Conservation (phyloP, 2,797 vertebrate genomes). For the Tapirus indicus region DNA sequence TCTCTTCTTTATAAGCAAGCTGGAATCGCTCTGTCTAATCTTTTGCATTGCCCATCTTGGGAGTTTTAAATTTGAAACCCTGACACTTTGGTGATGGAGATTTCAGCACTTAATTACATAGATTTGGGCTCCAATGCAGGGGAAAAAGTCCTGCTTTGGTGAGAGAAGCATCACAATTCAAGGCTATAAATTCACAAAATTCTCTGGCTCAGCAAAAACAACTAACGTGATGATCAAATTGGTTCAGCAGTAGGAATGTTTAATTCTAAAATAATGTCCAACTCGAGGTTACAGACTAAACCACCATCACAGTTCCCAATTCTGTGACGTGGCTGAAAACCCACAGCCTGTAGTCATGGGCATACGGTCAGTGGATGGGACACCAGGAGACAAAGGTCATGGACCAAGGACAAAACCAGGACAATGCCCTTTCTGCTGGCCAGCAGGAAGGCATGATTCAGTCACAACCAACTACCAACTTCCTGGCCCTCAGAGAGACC, state of each 20-base stretch:
- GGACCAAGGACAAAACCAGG: background rate
- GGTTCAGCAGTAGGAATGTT: background rate
- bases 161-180: background rate
- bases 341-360: rapidly evolving
- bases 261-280: background rate
- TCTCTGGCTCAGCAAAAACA: slow-evolving; percentile 49
- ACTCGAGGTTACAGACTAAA: background rate
- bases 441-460: rapidly evolving
- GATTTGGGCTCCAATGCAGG: background rate
- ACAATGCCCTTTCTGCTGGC: rapidly evolving
- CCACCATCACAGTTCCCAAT: rapidly evolving
- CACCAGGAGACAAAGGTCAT: rapidly evolving
- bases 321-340: rapidly evolving
- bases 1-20: slow-evolving; percentile 9
- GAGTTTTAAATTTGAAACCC: slow-evolving; percentile 5
- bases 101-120: background rate
- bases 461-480: rapidly evolving
- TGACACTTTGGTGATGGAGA: slow-evolving; percentile 38
- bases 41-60: background rate
- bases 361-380: rapidly evolving
- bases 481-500: background rate
- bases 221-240: background rate
- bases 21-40: background rate
- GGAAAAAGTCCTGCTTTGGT: background rate
- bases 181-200: slow-evolving; percentile 22